phyloP scores from a whole-genome alignment of 1,140 invertebrate genomes.

The Pararge aegeria region DNA sequence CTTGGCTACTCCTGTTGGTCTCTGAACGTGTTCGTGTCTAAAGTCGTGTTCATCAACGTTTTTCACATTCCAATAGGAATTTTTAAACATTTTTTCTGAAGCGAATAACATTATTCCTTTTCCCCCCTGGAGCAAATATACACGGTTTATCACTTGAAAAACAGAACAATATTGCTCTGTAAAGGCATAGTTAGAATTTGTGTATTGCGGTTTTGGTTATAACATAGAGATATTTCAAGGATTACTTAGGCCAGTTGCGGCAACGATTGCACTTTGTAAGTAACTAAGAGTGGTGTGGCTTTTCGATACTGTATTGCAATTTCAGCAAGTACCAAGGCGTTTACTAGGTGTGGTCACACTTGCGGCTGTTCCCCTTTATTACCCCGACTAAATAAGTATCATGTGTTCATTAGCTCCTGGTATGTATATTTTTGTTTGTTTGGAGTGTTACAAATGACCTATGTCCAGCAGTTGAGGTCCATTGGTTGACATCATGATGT shows the following conservation, averaged over 20 bases:
- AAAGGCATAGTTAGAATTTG: not conserved
- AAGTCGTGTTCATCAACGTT: not conserved
- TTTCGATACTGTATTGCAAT: no score
- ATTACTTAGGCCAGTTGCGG: not conserved
- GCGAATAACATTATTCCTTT: constrained; percentile 23
- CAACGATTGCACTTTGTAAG: not conserved
- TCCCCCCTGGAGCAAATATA: constrained; percentile 4
- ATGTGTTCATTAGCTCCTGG: no score
- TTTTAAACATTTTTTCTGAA: constrained; percentile 25
- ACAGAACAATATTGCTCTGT: not conserved
- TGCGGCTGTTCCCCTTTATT: no score
- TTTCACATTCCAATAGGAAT: constrained; percentile 12
- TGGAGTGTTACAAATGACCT: no score
- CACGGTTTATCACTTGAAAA: constrained; percentile 1
- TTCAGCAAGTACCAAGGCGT: no score
- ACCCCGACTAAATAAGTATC: no score
- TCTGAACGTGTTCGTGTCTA: not conserved
- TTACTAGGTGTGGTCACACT: no score
- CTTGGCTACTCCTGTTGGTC: no score
- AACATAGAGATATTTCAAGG: not conserved
- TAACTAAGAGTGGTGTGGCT: no score
- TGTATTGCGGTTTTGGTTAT: not conserved
- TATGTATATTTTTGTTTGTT: no score
- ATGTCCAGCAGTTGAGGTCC: no score
- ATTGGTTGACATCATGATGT: no score